Conservation (phyloP, 37 sponge, comb jelly and placozoan genomes). For the Halisarca cf. caerulea region DNA sequence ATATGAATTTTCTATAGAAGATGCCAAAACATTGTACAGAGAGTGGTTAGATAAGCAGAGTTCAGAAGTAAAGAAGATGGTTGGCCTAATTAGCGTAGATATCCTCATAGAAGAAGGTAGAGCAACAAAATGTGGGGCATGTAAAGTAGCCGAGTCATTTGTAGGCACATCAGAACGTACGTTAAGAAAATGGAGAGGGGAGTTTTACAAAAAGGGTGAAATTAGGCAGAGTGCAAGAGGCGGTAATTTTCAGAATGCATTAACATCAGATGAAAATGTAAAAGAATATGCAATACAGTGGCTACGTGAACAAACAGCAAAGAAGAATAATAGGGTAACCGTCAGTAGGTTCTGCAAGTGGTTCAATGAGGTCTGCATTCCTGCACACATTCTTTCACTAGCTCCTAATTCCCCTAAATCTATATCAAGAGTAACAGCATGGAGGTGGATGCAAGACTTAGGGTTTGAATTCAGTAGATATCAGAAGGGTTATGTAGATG, state of each 20-base stretch:
- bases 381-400: background rate
- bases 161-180: constrained; percentile 1
- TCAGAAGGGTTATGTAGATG: background rate
- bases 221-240: background rate
- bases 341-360: background rate
- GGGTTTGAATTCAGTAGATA: background rate
- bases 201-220: background rate
- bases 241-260: background rate
- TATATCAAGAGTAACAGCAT: background rate
- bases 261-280: background rate
- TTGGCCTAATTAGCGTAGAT: background rate
- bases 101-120: background rate
- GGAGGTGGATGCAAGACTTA: background rate
- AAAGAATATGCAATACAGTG: background rate
- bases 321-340: background rate
- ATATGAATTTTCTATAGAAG: background rate
- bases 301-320: background rate
- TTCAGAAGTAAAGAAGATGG: background rate
- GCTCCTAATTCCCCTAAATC: background rate
- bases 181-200: background rate
- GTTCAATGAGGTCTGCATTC: background rate
- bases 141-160: background rate
- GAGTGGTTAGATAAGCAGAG: background rate
- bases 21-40: background rate
- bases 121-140: background rate